phyloP scores from a whole-genome alignment of 1,140 invertebrate species.

The Dermatophagoides farinae region DNA sequence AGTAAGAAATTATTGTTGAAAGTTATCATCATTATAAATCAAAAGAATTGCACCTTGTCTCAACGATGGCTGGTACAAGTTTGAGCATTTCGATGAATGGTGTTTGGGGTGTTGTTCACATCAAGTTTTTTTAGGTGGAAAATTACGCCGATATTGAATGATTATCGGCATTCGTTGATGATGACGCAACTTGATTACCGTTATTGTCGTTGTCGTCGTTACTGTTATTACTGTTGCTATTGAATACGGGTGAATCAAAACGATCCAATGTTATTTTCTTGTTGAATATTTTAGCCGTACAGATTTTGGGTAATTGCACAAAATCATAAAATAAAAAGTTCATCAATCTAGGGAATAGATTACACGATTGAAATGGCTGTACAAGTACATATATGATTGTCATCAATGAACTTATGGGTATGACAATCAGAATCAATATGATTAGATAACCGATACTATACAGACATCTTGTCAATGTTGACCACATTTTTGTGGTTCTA shows the following conservation, averaged over 20 bases:
- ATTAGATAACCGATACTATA: not conserved
- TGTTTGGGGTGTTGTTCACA: no score
- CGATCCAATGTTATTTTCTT: no score
- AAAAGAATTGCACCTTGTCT: no score
- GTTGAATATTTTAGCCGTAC: not conserved
- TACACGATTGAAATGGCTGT: conserved; percentile 9
- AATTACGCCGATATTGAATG: no score
- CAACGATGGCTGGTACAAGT: no score
- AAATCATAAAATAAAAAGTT: not conserved
- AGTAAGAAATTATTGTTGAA: no score
- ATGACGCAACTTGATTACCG: not conserved
- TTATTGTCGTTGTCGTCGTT: not conserved
- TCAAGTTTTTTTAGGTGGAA: no score
- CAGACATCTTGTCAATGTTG: not conserved
- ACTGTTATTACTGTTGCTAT: not conserved
- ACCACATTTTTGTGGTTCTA: not conserved
- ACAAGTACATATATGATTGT: conserved; percentile 2
- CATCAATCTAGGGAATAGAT: not conserved
- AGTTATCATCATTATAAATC: no score
- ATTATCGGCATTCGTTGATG: no score
- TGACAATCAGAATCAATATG: not conserved
- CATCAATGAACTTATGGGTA: conserved; percentile 4
- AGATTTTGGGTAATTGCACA: not conserved
- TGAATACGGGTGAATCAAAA: no score
- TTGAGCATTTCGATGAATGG: no score